Conservation (phyloP, 1,140 invertebrate genomes). For the Drosophila takahashii region DNA sequence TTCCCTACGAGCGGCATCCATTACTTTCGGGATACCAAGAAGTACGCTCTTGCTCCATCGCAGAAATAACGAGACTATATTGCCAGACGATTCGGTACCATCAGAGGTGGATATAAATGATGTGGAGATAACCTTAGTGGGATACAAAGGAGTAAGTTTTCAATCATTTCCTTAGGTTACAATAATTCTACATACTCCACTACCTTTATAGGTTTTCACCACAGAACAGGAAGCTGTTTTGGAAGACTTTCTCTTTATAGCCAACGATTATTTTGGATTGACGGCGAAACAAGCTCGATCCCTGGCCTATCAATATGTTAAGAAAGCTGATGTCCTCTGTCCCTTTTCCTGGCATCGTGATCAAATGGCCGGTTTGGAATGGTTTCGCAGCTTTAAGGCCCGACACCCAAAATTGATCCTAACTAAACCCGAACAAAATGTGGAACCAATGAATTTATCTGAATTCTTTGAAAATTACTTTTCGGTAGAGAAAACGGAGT, state of each 20-base stretch:
- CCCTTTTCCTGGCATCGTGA: conserved; percentile 1
- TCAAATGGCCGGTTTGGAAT: not conserved
- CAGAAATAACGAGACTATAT: not conserved
- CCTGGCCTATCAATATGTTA: not conserved
- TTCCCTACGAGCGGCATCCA: not conserved
- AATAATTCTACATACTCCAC: not conserved
- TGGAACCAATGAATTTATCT: not conserved
- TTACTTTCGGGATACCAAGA: not conserved
- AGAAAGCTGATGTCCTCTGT: not conserved
- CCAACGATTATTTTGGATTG: not conserved
- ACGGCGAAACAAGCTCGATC: not conserved
- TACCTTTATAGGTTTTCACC: not conserved
- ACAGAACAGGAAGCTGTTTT: not conserved
- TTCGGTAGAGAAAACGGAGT: not conserved
- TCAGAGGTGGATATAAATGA: not conserved
- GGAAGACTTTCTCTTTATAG: not conserved
- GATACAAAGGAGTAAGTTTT: not conserved
- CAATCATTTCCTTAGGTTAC: not conserved
- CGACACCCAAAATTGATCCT: not conserved
- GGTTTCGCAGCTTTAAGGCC: not conserved
- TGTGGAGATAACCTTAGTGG: not conserved
- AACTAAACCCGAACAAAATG: not conserved
- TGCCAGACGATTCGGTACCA: not conserved
- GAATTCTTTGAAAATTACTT: not conserved
- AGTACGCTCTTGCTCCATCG: not conserved